Conservation (phyloP, 2,113 vertebrate genomes). For the Amphiprion ocellaris region DNA sequence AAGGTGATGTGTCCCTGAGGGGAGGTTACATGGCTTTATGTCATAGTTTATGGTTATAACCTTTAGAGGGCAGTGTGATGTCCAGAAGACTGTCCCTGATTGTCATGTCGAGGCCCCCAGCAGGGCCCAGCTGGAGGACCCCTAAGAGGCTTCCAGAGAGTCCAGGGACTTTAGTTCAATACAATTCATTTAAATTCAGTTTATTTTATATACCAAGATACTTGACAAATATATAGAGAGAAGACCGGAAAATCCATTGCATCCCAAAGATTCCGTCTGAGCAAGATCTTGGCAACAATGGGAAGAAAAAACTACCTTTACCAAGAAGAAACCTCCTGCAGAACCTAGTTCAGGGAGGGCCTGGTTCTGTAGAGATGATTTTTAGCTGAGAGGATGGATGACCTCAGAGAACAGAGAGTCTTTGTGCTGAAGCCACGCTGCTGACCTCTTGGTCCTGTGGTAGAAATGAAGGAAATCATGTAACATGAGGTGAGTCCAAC, state of each 20-base stretch:
- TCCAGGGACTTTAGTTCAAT: neutral
- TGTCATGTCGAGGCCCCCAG: neutral
- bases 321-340: too few relatives aligned
- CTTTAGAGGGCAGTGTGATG: neutral
- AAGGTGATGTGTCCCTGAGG: neutral
- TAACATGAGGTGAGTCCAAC: constrained; percentile 32
- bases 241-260: too few relatives aligned
- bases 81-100: neutral
- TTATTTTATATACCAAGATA: too few relatives aligned
- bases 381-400: constrained; percentile 13
- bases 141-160: neutral
- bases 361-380: neutral
- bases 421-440: constrained; percentile 56
- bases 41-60: constrained; percentile 33
- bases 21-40: constrained; percentile 10
- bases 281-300: too few relatives aligned
- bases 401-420: constrained; percentile 48
- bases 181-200: too few relatives aligned
- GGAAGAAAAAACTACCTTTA: too few relatives aligned
- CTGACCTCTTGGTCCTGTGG: constrained; percentile 46
- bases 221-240: too few relatives aligned
- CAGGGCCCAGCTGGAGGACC: neutral
- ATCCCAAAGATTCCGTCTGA: too few relatives aligned
- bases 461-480: constrained; percentile 52
- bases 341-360: neutral